Conservation (phyloP, 2,888 invertebrate species). For the Drosophila affinis region DNA sequence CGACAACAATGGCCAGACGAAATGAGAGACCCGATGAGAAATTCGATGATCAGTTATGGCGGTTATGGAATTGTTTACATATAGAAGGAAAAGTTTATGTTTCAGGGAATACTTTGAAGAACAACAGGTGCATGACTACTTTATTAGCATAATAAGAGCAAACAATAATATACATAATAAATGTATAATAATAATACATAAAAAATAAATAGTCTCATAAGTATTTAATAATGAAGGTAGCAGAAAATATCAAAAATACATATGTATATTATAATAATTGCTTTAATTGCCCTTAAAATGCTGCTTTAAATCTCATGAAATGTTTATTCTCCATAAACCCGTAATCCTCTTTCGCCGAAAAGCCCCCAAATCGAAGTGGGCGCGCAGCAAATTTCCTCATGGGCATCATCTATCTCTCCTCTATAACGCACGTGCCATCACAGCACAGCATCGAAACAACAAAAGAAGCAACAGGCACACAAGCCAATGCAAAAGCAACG, state of each 20-base stretch:
- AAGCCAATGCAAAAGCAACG: conserved; percentile 15
- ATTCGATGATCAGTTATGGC: neutral
- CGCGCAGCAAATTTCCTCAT: conserved; percentile 55
- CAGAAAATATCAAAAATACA: too few species aligned
- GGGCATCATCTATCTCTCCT: conserved; percentile 39
- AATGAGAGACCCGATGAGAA: conserved; percentile 42
- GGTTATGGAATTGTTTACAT: neutral
- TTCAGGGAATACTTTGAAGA: neutral
- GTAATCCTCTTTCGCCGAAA: neutral
- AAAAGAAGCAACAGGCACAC: conserved; percentile 8
- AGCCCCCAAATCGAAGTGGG: conserved; percentile 1
- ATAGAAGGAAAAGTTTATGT: neutral
- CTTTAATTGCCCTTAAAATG: too few species aligned
- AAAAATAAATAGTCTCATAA: too few species aligned
- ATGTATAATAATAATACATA: too few species aligned
- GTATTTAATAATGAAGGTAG: too few species aligned
- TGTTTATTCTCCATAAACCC: neutral
- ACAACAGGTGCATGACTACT: too few species aligned
- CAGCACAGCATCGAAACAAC: conserved; percentile 22
- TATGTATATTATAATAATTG: too few species aligned
- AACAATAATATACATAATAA: too few species aligned
- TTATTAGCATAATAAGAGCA: too few species aligned
- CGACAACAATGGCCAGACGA: conserved; percentile 8
- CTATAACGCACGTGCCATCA: conserved; percentile 59
- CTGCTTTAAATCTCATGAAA: too few species aligned